phyloP scores from a whole-genome alignment of 2,888 invertebrate species.

The Sinodicranocentrus sp. region DNA sequence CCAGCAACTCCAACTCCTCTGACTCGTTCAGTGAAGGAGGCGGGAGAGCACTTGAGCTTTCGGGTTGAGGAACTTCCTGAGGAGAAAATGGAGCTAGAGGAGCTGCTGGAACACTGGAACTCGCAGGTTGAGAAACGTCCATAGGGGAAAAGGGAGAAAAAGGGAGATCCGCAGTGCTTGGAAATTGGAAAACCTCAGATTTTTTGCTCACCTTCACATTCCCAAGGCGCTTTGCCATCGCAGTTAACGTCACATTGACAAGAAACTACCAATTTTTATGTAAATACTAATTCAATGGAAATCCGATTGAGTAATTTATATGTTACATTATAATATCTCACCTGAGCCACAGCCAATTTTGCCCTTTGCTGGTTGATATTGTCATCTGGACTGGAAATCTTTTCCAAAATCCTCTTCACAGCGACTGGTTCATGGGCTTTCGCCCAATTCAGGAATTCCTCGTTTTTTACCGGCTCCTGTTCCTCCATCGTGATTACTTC shows the following conservation, averaged over 20 bases:
- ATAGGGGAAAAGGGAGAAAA: too few species aligned
- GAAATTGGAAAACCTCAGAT: not conserved
- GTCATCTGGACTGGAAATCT: slow-evolving; percentile 42
- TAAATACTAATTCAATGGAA: not conserved
- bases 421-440: slow-evolving; percentile 23
- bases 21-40: too few species aligned
- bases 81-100: too few species aligned
- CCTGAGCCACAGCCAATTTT: slow-evolving; percentile 56
- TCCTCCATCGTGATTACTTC: slow-evolving; percentile 6
- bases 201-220: too few species aligned
- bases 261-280: slow-evolving; percentile 34
- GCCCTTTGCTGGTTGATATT: slow-evolving; percentile 35
- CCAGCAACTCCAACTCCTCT: too few species aligned
- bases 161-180: slow-evolving; percentile 15
- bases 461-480: not conserved
- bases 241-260: slow-evolving; percentile 51
- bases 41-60: too few species aligned
- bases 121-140: too few species aligned
- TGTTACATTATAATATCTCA: not conserved
- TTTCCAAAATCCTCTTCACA: slow-evolving; percentile 44
- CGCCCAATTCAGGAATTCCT: slow-evolving; percentile 44
- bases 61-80: too few species aligned
- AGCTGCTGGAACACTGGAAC: too few species aligned
- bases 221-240: slow-evolving; percentile 11
- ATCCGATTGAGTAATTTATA: too few species aligned